Evolutionary conservation across 1,140 invertebrate genomes (phyloP).

Genomic region (Cyclargus thomasi): DNA sequence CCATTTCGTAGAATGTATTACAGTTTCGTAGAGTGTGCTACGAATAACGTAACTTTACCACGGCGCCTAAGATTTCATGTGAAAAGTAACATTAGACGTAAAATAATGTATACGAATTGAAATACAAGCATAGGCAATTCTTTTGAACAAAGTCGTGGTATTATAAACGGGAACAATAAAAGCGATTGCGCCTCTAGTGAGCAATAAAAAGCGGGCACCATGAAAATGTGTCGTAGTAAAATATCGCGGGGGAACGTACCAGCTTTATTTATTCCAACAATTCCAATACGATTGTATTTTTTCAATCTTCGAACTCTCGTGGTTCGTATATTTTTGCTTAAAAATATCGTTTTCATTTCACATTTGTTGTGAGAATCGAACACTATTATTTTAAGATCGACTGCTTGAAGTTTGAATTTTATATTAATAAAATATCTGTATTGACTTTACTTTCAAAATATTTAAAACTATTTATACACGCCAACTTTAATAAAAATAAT

Average conservation of each 20-base stretch:
- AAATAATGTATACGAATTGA: neutral
- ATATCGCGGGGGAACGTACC: neutral
- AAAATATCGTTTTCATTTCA: neutral
- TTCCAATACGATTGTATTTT: neutral
- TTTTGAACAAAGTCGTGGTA: neutral
- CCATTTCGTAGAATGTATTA: neutral
- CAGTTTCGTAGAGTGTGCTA: neutral
- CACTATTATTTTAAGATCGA: neutral
- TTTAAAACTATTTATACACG: too few relatives aligned
- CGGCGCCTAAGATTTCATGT: too few relatives aligned
- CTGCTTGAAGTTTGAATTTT: neutral
- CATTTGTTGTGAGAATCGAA: neutral
- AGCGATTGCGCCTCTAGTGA: neutral
- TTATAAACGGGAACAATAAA: neutral
- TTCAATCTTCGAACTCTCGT: neutral
- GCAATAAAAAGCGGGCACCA: neutral
- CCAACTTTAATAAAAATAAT: too few relatives aligned
- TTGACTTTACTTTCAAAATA: too few relatives aligned
- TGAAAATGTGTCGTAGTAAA: constrained; percentile 1
- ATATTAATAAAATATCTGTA: neutral
- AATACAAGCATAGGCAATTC: neutral
- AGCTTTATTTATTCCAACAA: neutral
- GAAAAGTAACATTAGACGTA: neutral
- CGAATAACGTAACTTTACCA: too few relatives aligned
- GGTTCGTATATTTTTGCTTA: neutral